Base-by-base conservation (phyloP, 1,140 invertebrate genomes). In the Heliconius hermathena region DNA sequence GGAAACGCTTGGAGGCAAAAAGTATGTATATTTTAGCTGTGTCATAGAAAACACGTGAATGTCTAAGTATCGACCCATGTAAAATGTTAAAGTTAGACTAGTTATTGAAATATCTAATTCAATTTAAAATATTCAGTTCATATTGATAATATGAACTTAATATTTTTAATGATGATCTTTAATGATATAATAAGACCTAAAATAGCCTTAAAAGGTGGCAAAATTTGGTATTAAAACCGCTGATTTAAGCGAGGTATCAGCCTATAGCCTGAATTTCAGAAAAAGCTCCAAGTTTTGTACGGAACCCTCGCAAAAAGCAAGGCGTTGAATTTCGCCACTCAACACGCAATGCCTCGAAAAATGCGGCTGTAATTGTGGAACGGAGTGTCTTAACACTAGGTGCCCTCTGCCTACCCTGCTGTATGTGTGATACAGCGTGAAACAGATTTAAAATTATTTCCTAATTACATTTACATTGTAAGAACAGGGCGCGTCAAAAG, bases 391-490 rank as follows among this genome's bases (percentile, higher is more conserved):
- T 46, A 46, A 46, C 41, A 13, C 41, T 16, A 46, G 41, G 13
- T 46, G 16, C 41, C 11, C 41, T 46, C 41, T 13, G 11, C 41
- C 41, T 46, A 46, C 0, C 3, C 41, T 46, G 11, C 41, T 13
- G 13, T 46, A 4, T 16, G 41, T 13, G 3, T 3, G 13, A 46
- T 16, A 46, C 13, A 46, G 13, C 13, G 13, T 46, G 4, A 46
- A 16, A 0, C 2, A 22, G 9, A 9, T 26, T 60, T 20, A 60
- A 26, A 60, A 60, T 60, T n/a, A 22, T n/a, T 60, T 60, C 22
- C 0, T 60, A 26, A 60, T 26, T 60, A 60, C 60, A 71, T 79
- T 60, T 60, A 60, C 73, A 71, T 74, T 79, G 77, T 79, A 77
- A 54, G 38, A 71, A 74, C 46, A 29, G 54, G 74, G 73, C n/a